Evolutionary conservation across 2,888 invertebrate species (phyloP).

Genomic region (Drosophila koepferae): DNA sequence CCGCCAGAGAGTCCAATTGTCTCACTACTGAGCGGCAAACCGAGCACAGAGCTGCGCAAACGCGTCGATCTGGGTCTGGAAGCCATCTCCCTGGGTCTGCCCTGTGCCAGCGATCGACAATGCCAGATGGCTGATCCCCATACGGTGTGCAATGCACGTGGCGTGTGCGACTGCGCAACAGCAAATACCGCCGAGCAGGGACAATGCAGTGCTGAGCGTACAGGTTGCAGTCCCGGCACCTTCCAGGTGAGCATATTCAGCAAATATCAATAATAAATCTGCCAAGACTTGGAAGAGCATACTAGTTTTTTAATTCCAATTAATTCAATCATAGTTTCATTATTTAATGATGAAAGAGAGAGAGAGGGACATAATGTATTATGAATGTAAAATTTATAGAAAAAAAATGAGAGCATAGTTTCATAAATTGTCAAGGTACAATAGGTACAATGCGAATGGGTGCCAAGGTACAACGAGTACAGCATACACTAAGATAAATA

Average conservation of each 20-base stretch:
- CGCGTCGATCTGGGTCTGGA: constrained; percentile 85
- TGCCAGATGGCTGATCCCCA: constrained; percentile 92
- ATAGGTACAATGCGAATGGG: too few species aligned
- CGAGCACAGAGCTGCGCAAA: constrained; percentile 81
- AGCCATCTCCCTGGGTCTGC: constrained; percentile 90
- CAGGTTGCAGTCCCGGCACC: constrained; percentile 93
- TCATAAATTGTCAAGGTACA: too few species aligned
- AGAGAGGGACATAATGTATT: too few species aligned
- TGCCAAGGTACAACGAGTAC: too few species aligned
- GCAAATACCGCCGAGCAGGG: constrained; percentile 86
- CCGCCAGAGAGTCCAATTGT: constrained; percentile 25
- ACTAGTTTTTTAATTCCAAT: too few species aligned
- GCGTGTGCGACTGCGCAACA: constrained; percentile 91
- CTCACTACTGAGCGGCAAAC: constrained; percentile 55
- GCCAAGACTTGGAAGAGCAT: too few species aligned
- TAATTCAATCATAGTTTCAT: too few species aligned
- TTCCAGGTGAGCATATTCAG: constrained; percentile 87
- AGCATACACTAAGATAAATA: too few species aligned
- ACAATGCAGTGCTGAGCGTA: constrained; percentile 89
- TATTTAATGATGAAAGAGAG: too few species aligned
- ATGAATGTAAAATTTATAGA: too few species aligned
- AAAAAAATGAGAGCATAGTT: too few species aligned
- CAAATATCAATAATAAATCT: background rate
- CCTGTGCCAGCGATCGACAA: constrained; percentile 91
- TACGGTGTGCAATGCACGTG: constrained; percentile 88